Base-by-base conservation (phyloP, 2,888 invertebrate species). In the Callyntrura guangdongensis region DNA sequence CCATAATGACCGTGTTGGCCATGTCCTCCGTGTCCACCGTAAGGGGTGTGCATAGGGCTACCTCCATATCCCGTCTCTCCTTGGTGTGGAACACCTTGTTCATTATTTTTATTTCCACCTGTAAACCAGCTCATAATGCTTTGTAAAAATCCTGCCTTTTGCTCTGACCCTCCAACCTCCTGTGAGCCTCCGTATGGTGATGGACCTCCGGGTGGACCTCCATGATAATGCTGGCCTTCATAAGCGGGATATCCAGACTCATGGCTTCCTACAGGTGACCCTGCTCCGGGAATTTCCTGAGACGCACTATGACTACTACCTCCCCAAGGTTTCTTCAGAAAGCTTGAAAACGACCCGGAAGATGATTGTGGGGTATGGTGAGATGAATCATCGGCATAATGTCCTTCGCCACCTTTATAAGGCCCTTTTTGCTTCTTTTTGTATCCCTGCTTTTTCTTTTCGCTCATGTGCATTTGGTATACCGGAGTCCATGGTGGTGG, bases 91-190 rank as follows among this genome's bases (percentile, higher is more conserved):
- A 22, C 22, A 45, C 0, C 8, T 47, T 36, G 86, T 0, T 88
- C 81, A 1, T 6, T 27, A 67, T 36, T 61, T 17, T 84, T 84
- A 45, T 47, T 91, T 69, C 86, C 85, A 59, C 83, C 61, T n/a
- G 83, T 77, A 53, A 91, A 89, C 91, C 91, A 91, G 12, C 77
- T 77, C 91, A 91, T 89, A 6, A 91, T 89, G 49, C 91, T 91
- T 56, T 88, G 89, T 53, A 91, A 88, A 22, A 91, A 77, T 25
- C 87, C 87, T 17, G 74, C 87, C 27, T 90, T 85, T 22, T 86
- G 86, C 17, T 61, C 79, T 9, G 36, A 12, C 11, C 47, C 56
- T 3, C 45, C 84, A 27, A 0, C 61, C 47, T 85, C 72, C 20
- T 91, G 86, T 20, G 86, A 82, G 11, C 59, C 20, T 47, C 59